Evolutionary conservation across 2,888 invertebrate genomes (phyloP), one percentile per base, ranked within the genome.

Genomic region (Saturnia japonica): DNA sequence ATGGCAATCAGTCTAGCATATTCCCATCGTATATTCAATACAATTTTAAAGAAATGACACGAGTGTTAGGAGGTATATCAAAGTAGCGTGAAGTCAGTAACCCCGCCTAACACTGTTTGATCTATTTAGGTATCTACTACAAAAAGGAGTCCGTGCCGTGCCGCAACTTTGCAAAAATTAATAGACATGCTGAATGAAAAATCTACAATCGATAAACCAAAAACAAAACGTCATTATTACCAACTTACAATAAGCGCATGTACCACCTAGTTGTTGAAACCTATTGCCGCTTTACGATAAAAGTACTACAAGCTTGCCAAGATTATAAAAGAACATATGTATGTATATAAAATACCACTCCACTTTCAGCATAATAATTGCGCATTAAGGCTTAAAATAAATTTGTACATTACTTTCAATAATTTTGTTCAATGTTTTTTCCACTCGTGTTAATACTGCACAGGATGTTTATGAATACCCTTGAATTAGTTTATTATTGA

Each of bases 401-500:
- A 34, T 34, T 6, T 34, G 34, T 34, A 34, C 22, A 54, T 54
- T 22, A 22, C 0, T 54, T 54, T 22, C 22, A 54, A 22, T n/a
- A 54, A 64, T 19, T 7, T 9, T 9, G 19, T 64, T 40, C 40
- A 64, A 64, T 64, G 19, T 64, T 9, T n/a, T 64, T 64, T 40
- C 19, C 19, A 64, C 14, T 40, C 40, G n/a, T 64, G 9, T 40
- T 40, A 9, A 19, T 16, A 62, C 34, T 34, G 28, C 34, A 7
- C 40, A 19, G 40, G 19, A 64, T 40, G 64, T 64, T 16, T 64
- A 8, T 64, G 11, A 40, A 2, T 64, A 9, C 19, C 64, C 64
- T 64, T 64, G 64, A 64, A 40, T 64, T 64, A 34, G 64, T 64
- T 64, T 64, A 64, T 64, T 40, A 45, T 60, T 40, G 57, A 60